Percentiles rank a stretch among this genome's conserved stretches.
These are phyloP conservation scores for Gavialis gangeticus DNA, from an alignment of 2,113 vertebrate genomes.

Conservation along the genomic window DNA sequence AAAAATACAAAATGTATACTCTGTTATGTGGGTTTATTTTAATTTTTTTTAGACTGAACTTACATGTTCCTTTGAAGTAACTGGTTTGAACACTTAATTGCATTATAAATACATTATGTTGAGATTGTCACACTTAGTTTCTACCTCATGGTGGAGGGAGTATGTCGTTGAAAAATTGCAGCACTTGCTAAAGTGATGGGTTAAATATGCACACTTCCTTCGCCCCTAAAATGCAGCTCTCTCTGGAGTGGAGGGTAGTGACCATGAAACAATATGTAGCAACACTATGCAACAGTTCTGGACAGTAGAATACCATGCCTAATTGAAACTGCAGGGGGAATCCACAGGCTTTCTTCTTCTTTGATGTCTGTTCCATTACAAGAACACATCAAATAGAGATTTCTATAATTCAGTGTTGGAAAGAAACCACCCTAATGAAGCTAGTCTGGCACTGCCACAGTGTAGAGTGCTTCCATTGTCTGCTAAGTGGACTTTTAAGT, in stretches of 20 bases:
- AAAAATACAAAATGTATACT: conserved; percentile 2
- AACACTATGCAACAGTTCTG: neutral
- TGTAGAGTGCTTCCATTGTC: conserved; percentile 22
- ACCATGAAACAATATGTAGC: neutral
- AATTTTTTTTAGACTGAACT: conserved; percentile 4
- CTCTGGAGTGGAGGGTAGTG: neutral
- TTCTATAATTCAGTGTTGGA: conserved; percentile 1
- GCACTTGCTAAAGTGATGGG: neutral
- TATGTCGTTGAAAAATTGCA: neutral
- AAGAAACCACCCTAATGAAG: conserved; percentile 43
- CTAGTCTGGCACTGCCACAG: neutral
- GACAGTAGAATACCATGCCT: neutral
- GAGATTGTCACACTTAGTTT: neutral
- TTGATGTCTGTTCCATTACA: conserved; percentile 52
- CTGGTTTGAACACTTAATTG: neutral
- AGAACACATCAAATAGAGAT: conserved; percentile 21
- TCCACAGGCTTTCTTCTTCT: conserved; percentile 41
- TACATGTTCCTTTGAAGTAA: conserved; percentile 58
- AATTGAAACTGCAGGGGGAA: conserved; percentile 52
- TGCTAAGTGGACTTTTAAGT: conserved; percentile 11
- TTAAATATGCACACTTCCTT: neutral
- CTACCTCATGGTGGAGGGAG: neutral
- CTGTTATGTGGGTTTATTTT: conserved; percentile 26
- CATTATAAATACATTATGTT: conserved; percentile 11
- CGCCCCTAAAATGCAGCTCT: neutral